Base-by-base conservation (phyloP, 2,888 invertebrate species). In the Cryptus armator region DNA sequence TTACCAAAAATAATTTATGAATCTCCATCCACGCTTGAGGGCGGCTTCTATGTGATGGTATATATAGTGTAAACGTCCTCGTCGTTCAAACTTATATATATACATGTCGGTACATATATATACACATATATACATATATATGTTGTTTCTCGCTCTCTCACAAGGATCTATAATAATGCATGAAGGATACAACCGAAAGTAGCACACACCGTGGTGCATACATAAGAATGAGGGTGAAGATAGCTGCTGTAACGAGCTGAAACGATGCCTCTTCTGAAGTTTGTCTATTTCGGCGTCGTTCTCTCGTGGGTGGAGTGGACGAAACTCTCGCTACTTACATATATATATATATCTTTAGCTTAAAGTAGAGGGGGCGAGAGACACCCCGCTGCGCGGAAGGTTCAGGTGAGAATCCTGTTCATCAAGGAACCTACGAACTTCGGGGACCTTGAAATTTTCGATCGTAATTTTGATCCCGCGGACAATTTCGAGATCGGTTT, bases 1-100 rank as follows among this genome's bases (percentile, higher is more conserved):
- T 93, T 93, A 92, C 92, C 91, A 91, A 91, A 92, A 93, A 93
- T 93, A 93, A 93, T 93, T 93, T 93, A 93, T 93, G 93, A 93
- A 93, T 92, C 91, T 90, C 91, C 90, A 89, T 89, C 83, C 76
- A 62, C 64, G 83, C 82, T 84, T 64, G 83, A 83, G 86, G 87
- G 84, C 86, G 82, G 87, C 85, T 82, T 82, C 85, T 78, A 81
- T 81, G 77, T 77, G 83, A 56, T 9, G 64, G 64, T 56, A 44
- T 77, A 77, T 71, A 66, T 72, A 68, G 74, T 64, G 64, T 78
- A 78, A 53, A 76, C 78, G 46, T 64, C 48, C 74, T 43, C 59
- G 44, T 64, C 51, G 29, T 32, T 59, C 59, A 6, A 59, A 5
- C 59, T 68, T 44, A 16, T 12, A 24, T 24, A 9, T 59, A 24